Evolutionary conservation across 2,888 invertebrate species (phyloP).

Genomic region (Unio delphinus): DNA sequence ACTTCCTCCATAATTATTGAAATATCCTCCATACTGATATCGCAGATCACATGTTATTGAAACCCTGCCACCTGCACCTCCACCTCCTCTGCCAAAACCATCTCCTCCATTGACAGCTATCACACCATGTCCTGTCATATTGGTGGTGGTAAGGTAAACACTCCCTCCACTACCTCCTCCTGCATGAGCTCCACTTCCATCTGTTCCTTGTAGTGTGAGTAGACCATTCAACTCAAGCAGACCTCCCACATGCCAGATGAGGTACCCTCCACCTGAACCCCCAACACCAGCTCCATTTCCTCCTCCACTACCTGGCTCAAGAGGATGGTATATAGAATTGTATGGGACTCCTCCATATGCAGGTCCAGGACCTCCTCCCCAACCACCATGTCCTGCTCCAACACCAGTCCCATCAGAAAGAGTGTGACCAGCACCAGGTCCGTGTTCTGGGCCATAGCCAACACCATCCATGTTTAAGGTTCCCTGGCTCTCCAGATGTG

Average conservation of each 20-base stretch:
- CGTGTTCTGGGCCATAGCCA: conserved; percentile 41
- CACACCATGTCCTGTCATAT: conserved; percentile 57
- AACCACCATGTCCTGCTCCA: conserved; percentile 56
- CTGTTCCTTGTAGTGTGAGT: conserved; percentile 38
- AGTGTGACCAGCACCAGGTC: conserved; percentile 44
- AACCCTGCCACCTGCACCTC: conserved; percentile 55
- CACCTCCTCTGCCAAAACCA: conserved; percentile 47
- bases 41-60: conserved; percentile 52
- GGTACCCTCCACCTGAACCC: conserved; percentile 55
- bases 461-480: conserved; percentile 49
- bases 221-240: conserved; percentile 54
- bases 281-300: conserved; percentile 46
- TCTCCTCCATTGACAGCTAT: conserved; percentile 53
- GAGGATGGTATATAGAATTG: conserved; percentile 47
- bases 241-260: conserved; percentile 49
- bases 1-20: conserved; percentile 53
- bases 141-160: conserved; percentile 45
- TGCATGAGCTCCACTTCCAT: conserved; percentile 38
- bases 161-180: conserved; percentile 59
- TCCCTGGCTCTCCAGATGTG: conserved; percentile 51
- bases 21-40: conserved; percentile 54
- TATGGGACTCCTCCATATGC: conserved; percentile 46
- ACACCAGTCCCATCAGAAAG: conserved; percentile 25
- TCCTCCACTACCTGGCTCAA: conserved; percentile 50
- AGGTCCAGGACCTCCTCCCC: conserved; percentile 48